phyloP scores from a whole-genome alignment of 2,113 vertebrate genomes.

The Gavia stellata region DNA sequence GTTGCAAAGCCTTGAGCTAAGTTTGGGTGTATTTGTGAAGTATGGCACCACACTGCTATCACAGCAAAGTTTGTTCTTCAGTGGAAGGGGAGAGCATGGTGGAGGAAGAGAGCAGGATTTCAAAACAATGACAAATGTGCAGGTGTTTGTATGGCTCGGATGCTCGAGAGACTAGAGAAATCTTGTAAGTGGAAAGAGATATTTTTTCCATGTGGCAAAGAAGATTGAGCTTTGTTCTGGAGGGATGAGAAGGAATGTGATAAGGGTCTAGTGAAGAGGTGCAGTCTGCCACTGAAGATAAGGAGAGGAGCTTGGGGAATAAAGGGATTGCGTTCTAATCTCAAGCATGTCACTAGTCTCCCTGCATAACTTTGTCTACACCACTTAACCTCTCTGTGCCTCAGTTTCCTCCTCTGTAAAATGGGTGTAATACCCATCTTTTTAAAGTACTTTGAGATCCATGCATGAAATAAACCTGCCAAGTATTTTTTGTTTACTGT shows the following conservation, averaged over 20 bases:
- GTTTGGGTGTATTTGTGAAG: background rate
- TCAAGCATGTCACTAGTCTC: constrained; percentile 50
- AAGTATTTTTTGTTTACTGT: constrained; percentile 52
- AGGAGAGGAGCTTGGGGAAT: background rate
- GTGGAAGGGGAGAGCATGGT: background rate
- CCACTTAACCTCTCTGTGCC: constrained; percentile 67
- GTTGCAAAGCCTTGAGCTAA: background rate
- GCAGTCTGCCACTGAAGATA: background rate
- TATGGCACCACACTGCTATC: background rate
- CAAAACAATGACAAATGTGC: background rate
- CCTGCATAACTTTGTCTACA: constrained; percentile 57
- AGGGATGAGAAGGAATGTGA: background rate
- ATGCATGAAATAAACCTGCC: constrained; percentile 58
- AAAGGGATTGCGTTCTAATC: background rate
- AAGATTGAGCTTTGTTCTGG: background rate
- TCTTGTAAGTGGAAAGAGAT: background rate
- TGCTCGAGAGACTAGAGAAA: background rate
- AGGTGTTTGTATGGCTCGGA: background rate
- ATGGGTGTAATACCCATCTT: constrained; percentile 54
- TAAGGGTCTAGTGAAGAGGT: background rate
- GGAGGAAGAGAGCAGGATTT: background rate
- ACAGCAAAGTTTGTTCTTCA: background rate
- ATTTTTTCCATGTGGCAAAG: background rate
- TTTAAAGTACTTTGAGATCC: constrained; percentile 52
- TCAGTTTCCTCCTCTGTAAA: constrained; percentile 68